Percentiles rank a stretch among this genome's conserved stretches.
phyloP scores from a whole-genome alignment of 1,140 invertebrate species.

The Luehdorfia chinensis region DNA sequence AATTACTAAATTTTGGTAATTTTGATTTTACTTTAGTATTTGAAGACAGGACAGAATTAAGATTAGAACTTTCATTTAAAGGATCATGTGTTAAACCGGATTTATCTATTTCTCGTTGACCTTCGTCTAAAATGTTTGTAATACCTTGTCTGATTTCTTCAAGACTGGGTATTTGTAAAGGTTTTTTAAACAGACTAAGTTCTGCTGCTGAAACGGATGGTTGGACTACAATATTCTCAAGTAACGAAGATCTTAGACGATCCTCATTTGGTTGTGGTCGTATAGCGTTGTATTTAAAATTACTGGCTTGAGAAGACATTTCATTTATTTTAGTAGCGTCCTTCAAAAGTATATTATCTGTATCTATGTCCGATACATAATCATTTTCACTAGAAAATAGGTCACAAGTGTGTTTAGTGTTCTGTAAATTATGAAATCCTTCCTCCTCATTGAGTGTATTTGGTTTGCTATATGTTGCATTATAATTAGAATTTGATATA shows the following conservation, averaged over 20 bases:
- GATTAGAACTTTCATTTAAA: slow-evolving; percentile 11
- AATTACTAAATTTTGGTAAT: not conserved
- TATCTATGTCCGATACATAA: not conserved
- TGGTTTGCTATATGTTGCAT: not conserved
- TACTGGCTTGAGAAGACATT: slow-evolving; percentile 12
- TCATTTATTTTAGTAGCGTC: not conserved
- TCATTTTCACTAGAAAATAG: not conserved
- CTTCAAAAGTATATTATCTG: not conserved
- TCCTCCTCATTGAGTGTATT: not conserved
- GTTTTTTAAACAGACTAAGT: not conserved
- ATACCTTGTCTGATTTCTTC: slow-evolving; percentile 15
- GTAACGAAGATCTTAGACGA: not conserved
- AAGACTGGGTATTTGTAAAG: slow-evolving; percentile 13
- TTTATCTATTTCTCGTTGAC: not conserved
- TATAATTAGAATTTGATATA: not conserved
- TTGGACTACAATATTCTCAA: not conserved
- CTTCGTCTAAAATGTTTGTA: slow-evolving; percentile 6
- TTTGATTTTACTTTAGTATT: not conserved
- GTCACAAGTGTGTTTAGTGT: not conserved
- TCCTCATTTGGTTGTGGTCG: not conserved
- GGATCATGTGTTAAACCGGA: not conserved
- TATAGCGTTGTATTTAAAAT: slow-evolving; percentile 9
- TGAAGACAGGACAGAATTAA: not conserved
- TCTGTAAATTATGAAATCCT: not conserved
- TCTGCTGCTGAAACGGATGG: not conserved